A percentile compares a stretch with the other conserved stretches of the same genome.
These are phyloP conservation scores for Eriosoma lanigerum DNA, from an alignment of 1,140 invertebrate genomes.

Conservation along the genomic window DNA sequence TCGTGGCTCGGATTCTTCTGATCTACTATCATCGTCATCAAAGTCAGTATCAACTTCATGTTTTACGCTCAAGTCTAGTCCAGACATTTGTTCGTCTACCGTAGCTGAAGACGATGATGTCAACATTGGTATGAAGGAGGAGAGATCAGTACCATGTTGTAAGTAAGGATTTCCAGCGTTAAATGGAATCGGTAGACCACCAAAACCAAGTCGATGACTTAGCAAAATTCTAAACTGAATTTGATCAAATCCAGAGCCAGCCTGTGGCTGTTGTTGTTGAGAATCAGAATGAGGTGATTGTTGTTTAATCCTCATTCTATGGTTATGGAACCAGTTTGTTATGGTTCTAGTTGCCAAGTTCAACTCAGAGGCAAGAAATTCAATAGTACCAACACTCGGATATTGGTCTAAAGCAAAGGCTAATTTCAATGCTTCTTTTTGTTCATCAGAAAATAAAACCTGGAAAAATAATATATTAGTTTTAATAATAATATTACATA, in stretches of 20 bases:
- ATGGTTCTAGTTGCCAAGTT: slow-evolving; percentile 93
- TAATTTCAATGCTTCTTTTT: slow-evolving; percentile 91
- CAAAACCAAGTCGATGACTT: slow-evolving; percentile 72
- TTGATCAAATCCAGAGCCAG: slow-evolving; percentile 71
- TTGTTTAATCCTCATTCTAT: slow-evolving; percentile 96
- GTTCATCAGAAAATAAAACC: slow-evolving; percentile 93
- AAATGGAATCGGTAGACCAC: slow-evolving; percentile 66
- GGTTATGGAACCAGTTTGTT: slow-evolving; percentile 99
- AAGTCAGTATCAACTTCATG: slow-evolving; percentile 71
- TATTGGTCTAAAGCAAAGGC: slow-evolving; percentile 95
- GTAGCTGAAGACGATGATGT: slow-evolving; percentile 57
- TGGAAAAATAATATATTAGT: not conserved
- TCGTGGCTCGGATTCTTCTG: slow-evolving; percentile 75
- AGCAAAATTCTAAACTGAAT: slow-evolving; percentile 85
- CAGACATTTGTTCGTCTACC: slow-evolving; percentile 69
- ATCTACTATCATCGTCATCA: slow-evolving; percentile 74
- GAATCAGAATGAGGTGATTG: slow-evolving; percentile 71
- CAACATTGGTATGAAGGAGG: slow-evolving; percentile 67
- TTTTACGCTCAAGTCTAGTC: slow-evolving; percentile 79
- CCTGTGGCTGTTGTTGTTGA: slow-evolving; percentile 63
- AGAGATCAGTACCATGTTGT: slow-evolving; percentile 70
- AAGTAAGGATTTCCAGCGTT: slow-evolving; percentile 73
- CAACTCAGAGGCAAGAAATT: slow-evolving; percentile 88
- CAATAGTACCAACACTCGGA: slow-evolving; percentile 92
- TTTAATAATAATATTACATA: no score